Evolutionary conservation across 1,140 invertebrate species (phyloP).

Genomic region (Tetragnatha versicolor): DNA sequence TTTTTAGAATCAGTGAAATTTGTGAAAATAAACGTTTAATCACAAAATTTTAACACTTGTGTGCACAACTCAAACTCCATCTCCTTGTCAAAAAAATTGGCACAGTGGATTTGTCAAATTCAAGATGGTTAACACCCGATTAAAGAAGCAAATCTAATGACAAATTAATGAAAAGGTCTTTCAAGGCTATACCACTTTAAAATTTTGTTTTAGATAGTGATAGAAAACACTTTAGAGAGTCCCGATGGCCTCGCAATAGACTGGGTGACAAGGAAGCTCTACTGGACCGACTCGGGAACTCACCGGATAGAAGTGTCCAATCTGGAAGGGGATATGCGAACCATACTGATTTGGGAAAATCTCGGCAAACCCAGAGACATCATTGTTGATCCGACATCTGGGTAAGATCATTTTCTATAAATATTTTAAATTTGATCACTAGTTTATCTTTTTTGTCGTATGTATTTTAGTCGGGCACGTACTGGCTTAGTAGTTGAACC

Average conservation of each 20-base stretch:
- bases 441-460: too few relatives aligned
- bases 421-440: too few relatives aligned
- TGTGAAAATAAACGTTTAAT: too few relatives aligned
- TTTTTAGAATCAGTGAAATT: too few relatives aligned
- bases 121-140: too few relatives aligned
- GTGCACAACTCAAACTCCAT: too few relatives aligned
- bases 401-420: conserved; percentile 53
- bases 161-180: background rate
- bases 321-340: conserved; percentile 77
- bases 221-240: conserved; percentile 72
- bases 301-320: conserved; percentile 83
- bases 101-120: too few relatives aligned
- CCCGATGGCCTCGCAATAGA: conserved; percentile 75
- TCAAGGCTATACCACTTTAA: background rate
- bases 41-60: too few relatives aligned
- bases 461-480: too few relatives aligned
- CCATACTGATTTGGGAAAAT: conserved; percentile 79
- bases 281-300: conserved; percentile 86
- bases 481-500: too few relatives aligned
- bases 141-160: too few relatives aligned
- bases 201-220: conserved; percentile 66
- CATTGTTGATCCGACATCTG: conserved; percentile 79
- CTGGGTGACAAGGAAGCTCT: conserved; percentile 85
- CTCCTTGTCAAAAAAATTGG: too few relatives aligned
- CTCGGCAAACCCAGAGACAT: conserved; percentile 85